These are phyloP conservation scores for Meloe dianella DNA, from an alignment of 2,888 invertebrate genomes.

Conservation along the genomic window DNA sequence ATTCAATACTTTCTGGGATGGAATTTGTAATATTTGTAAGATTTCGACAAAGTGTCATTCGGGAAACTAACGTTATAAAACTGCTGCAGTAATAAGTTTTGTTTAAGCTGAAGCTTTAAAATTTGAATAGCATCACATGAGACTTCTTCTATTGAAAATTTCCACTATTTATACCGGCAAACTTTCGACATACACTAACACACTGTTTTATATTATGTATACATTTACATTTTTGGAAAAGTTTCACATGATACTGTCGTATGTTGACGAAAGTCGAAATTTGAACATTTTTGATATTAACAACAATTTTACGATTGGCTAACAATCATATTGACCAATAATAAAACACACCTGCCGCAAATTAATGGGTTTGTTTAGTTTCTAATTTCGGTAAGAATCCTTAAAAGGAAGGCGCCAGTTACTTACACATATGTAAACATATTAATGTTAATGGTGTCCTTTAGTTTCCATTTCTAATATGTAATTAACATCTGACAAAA, in stretches of 20 bases:
- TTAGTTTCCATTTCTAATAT: not conserved
- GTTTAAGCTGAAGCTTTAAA: slow-evolving; percentile 33
- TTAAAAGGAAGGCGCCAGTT: slow-evolving; percentile 29
- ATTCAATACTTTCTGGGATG: not conserved
- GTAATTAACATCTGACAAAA: slow-evolving; percentile 16
- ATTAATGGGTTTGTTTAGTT: slow-evolving; percentile 18
- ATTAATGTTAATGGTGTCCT: not conserved
- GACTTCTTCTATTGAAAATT: slow-evolving; percentile 16
- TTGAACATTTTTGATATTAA: not conserved
- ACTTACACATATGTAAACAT: not conserved
- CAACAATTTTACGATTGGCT: not conserved
- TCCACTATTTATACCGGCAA: slow-evolving; percentile 15
- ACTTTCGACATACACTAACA: slow-evolving; percentile 8
- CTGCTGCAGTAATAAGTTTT: slow-evolving; percentile 36
- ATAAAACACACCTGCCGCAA: slow-evolving; percentile 13
- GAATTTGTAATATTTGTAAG: slow-evolving; percentile 10
- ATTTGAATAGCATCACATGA: slow-evolving; percentile 31
- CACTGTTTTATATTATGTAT: slow-evolving; percentile 19
- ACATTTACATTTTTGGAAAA: slow-evolving; percentile 19
- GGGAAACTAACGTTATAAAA: slow-evolving; percentile 29
- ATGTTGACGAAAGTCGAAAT: not conserved
- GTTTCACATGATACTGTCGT: slow-evolving; percentile 18
- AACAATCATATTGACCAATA: not conserved
- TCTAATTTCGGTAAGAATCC: slow-evolving; percentile 31
- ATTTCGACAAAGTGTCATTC: slow-evolving; percentile 21